phyloP scores from a whole-genome alignment of 1,140 invertebrate genomes.

The Thaumatotibia leucotreta region DNA sequence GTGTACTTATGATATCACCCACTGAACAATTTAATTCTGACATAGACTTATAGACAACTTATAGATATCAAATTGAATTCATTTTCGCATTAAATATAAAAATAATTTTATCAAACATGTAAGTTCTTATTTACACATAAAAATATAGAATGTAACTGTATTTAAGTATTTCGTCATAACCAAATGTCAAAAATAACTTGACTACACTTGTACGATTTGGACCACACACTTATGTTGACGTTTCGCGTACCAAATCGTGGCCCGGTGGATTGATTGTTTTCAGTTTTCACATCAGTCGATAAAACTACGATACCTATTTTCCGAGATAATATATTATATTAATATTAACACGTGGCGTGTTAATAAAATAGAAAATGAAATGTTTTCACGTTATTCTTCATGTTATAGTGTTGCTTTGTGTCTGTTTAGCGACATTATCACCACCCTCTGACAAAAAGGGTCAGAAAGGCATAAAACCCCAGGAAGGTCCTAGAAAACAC shows the following conservation, averaged over 20 bases:
- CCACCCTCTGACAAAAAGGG: constrained; percentile 73
- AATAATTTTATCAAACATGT: no score
- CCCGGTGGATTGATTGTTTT: constrained; percentile 7
- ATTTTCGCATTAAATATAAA: no score
- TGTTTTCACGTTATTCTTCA: constrained; percentile 43
- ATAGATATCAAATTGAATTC: no score
- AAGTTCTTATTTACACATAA: no score
- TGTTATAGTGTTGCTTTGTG: constrained; percentile 47
- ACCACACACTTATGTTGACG: neutral
- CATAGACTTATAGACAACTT: no score
- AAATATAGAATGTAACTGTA: neutral
- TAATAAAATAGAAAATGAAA: constrained; percentile 36
- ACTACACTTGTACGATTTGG: neutral
- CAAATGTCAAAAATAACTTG: neutral
- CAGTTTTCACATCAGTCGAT: neutral
- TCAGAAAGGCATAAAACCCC: constrained; percentile 64
- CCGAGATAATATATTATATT: neutral
- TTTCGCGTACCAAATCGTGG: neutral
- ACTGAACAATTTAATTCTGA: no score
- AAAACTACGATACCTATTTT: neutral
- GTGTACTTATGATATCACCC: no score
- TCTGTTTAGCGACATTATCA: constrained; percentile 70
- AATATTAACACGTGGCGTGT: neutral
- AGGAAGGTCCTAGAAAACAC: constrained; percentile 80
- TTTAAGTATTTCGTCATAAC: neutral